phyloP scores from a whole-genome alignment of 2,113 vertebrate species.

The Penelope pileata region DNA sequence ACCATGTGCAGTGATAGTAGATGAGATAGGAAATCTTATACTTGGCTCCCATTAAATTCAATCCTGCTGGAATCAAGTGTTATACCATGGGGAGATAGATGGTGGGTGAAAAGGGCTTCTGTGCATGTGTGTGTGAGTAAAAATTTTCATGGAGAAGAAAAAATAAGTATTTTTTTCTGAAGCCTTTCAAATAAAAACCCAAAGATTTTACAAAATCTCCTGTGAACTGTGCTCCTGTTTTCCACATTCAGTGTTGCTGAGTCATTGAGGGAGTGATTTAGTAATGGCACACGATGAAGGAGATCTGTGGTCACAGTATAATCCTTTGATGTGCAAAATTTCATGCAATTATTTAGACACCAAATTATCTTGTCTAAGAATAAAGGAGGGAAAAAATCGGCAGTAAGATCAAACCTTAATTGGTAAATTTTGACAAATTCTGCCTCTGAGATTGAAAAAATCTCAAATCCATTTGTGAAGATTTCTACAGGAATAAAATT shows the following conservation, averaged over 20 bases:
- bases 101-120: background rate
- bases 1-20: background rate
- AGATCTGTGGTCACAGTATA: background rate
- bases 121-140: background rate
- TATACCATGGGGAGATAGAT: background rate
- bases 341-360: background rate
- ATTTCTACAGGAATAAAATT: background rate
- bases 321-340: background rate
- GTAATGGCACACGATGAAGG: background rate
- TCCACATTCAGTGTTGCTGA: background rate
- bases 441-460: conserved; percentile 7
- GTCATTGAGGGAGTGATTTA: background rate
- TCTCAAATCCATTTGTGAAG: background rate
- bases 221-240: background rate
- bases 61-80: background rate
- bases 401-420: conserved; percentile 22
- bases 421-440: conserved; percentile 17
- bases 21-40: background rate
- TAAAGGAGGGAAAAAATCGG: conserved; percentile 18
- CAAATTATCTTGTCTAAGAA: conserved; percentile 51
- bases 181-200: background rate
- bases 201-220: background rate
- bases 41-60: background rate
- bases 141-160: background rate
- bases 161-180: background rate